A percentile compares a stretch with the other conserved stretches of the same genome.
These are phyloP conservation scores for Spea multiplicata DNA, from an alignment of 2,113 vertebrate species.

Conservation along the genomic window DNA sequence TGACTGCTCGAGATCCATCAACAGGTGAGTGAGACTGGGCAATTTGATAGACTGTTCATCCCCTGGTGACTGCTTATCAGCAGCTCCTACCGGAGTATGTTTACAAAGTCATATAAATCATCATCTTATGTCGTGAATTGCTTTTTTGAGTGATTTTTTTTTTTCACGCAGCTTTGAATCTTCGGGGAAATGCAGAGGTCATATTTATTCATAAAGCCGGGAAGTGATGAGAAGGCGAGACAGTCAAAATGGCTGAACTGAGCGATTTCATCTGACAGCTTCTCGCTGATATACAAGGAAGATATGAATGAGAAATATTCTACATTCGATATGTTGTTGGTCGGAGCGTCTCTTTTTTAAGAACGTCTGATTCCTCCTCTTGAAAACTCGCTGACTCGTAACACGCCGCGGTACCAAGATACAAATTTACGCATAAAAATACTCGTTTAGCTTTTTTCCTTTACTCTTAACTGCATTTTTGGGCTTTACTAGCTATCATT, in stretches of 20 bases:
- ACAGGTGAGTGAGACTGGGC: neutral
- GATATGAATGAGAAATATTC: neutral
- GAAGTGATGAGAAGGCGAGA: constrained; percentile 29
- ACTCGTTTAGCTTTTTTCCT: no score
- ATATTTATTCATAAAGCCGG: constrained; percentile 33
- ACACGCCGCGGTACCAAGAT: neutral
- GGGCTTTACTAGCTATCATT: neutral
- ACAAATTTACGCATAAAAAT: neutral
- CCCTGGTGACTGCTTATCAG: neutral
- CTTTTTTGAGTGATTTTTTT: constrained; percentile 19
- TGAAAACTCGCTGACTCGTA: neutral
- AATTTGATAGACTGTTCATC: neutral
- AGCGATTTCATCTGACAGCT: constrained; percentile 4
- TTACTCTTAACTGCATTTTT: no score
- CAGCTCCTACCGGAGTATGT: neutral
- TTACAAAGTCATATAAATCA: constrained; percentile 27
- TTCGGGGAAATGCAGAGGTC: constrained; percentile 26
- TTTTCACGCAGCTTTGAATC: constrained; percentile 4
- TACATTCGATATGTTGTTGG: neutral
- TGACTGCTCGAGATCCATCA: neutral
- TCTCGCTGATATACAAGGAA: neutral
- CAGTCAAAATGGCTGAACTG: neutral
- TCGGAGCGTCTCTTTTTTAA: neutral
- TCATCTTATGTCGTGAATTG: neutral
- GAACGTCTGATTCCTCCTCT: neutral